Base-by-base conservation (phyloP, 2,113 vertebrate species). In the Gavialis gangeticus region DNA sequence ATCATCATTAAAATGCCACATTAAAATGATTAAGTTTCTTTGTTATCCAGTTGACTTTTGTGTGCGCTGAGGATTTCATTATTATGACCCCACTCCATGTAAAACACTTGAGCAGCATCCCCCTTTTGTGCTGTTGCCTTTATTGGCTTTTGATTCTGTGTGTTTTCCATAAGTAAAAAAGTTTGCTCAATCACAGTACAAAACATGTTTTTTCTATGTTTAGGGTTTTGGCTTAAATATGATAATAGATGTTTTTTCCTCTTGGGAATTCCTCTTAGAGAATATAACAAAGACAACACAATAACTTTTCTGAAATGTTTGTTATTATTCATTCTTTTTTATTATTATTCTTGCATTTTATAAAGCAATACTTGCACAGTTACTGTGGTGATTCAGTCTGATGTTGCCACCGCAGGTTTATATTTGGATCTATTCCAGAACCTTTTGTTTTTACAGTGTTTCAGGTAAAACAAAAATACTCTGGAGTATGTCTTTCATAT, bases 11-110 rank as follows among this genome's bases (percentile, higher is more conserved):
- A 98, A 98, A 96, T 84, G 97, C 97, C 98, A 98, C 97, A 98
- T 98, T 98, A 97, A 97, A 97, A 98, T 98, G 98, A 98, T 98
- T 98, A 97, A 98, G 97, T 97, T 96, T 97, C 98, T 98, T 98
- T 98, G 97, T 98, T 98, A 98, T 92, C 97, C 97, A 96, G 97
- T 97, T 98, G 98, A 97, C 98, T 98, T 97, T 98, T 97, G 97
- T 97, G 84, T 96, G 96, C 96, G 97, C 96, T 73, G 94, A 97
- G 96, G 94, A 97, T 98, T 98, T 98, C 97, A 98, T 16, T 96
- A 96, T 97, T 98, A 97, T 97, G 98, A 98, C 97, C 98, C 92
- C 85, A 46, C 95, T 98, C 97, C 97, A 97, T 98, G 97, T 98
- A 97, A 98, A 98, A 97, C 97, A 98, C 96, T 98, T 93, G 87